phyloP scores from a whole-genome alignment of 23 tunicate species.

The Styela clava region DNA sequence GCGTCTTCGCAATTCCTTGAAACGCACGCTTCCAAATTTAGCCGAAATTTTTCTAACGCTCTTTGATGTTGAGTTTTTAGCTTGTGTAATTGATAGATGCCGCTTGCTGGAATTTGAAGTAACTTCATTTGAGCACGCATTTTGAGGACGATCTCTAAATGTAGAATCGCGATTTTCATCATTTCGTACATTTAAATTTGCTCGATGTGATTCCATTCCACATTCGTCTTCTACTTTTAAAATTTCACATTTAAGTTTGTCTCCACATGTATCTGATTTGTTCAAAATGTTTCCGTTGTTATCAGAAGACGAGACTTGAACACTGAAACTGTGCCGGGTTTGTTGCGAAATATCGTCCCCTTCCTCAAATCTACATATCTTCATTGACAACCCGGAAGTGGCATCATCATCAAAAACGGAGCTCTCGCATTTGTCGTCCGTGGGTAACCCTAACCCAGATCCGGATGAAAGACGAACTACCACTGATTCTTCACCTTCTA shows the following conservation, averaged over 20 bases:
- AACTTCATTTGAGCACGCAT: neutral
- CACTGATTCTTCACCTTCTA: neutral
- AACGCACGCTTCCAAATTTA: neutral
- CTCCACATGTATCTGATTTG: neutral
- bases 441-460: neutral
- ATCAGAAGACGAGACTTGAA: neutral
- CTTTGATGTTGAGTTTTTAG: neutral
- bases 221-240: neutral
- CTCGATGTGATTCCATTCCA: neutral
- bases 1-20: neutral
- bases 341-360: neutral
- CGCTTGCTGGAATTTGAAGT: neutral
- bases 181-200: too few relatives aligned
- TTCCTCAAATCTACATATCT: neutral
- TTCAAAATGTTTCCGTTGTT: neutral
- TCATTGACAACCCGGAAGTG: neutral
- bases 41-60: neutral
- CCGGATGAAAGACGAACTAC: neutral
- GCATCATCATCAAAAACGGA: neutral
- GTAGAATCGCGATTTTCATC: too few relatives aligned
- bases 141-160: too few relatives aligned
- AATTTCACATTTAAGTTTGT: neutral
- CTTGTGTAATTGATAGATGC: neutral
- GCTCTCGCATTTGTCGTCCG: neutral
- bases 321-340: neutral